Conservation (phyloP, 2,797 vertebrate genomes). For the Spinibarbus caldwelli region DNA sequence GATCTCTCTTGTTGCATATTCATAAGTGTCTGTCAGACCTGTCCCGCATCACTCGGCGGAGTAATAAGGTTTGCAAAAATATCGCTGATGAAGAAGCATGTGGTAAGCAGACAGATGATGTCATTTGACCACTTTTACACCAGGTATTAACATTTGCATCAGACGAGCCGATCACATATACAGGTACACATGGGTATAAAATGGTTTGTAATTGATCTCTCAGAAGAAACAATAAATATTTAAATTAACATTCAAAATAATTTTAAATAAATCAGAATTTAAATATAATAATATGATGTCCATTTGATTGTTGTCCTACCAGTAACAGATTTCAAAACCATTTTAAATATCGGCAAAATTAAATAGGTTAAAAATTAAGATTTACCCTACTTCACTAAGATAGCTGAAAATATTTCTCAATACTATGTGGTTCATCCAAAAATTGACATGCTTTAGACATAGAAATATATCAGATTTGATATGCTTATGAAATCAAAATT, state of each 20-base stretch:
- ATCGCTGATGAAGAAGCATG: background rate
- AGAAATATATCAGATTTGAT: too few species aligned
- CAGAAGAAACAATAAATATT: too few species aligned
- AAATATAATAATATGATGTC: background rate
- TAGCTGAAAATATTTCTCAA: too few species aligned
- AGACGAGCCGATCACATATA: background rate
- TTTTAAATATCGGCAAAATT: too few species aligned
- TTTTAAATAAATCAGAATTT: background rate
- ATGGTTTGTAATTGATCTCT: too few species aligned
- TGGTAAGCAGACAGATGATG: background rate
- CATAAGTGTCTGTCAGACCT: conserved; percentile 37
- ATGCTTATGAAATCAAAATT: too few species aligned
- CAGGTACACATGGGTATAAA: background rate
- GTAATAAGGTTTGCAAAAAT: conserved; percentile 7
- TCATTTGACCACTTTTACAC: background rate
- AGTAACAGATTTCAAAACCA: too few species aligned
- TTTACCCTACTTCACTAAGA: too few species aligned
- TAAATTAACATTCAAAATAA: background rate
- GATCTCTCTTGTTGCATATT: conserved; percentile 46
- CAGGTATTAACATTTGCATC: background rate
- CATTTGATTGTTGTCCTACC: too few species aligned
- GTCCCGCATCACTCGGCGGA: background rate
- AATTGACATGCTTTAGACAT: too few species aligned
- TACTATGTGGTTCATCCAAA: too few species aligned
- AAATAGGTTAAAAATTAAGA: too few species aligned